Conservation (phyloP, 2,888 invertebrate species). For the Alcis repandata region DNA sequence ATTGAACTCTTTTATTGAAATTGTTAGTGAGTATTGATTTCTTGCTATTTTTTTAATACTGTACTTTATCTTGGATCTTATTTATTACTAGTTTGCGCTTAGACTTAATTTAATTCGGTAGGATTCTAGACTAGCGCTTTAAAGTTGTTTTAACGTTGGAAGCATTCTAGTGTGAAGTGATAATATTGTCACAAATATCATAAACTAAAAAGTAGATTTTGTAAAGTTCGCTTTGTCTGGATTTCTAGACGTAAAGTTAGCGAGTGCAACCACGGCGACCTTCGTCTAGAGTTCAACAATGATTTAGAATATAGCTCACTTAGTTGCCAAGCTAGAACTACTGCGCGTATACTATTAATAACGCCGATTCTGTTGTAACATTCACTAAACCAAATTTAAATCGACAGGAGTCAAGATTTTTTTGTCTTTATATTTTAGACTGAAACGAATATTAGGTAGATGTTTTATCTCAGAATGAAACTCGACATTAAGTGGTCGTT, state of each 20-base stretch:
- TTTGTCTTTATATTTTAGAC: background rate
- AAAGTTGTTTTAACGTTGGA: slow-evolving; percentile 1
- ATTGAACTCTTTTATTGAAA: no score
- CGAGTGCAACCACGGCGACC: background rate
- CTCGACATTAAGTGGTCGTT: no score
- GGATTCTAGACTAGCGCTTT: slow-evolving; percentile 2
- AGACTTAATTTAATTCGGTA: background rate
- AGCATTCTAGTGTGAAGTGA: slow-evolving; percentile 6
- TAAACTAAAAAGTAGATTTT: slow-evolving; percentile 10
- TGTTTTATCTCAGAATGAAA: no score
- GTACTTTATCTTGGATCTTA: background rate
- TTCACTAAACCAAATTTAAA: background rate
- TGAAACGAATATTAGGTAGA: background rate
- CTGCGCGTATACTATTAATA: background rate
- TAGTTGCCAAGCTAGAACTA: background rate
- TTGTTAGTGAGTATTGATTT: background rate
- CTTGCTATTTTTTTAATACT: background rate
- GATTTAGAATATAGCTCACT: background rate
- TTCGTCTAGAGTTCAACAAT: background rate
- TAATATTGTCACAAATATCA: slow-evolving; percentile 25
- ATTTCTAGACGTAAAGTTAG: background rate
- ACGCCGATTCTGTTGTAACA: background rate
- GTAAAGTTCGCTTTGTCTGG: background rate
- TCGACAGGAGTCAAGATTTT: background rate
- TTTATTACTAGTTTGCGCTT: background rate